Percentiles rank a stretch among this genome's conserved stretches.
Evolutionary conservation across 2,113 vertebrate species (phyloP).

Genomic region (Tenrec ecaudatus): DNA sequence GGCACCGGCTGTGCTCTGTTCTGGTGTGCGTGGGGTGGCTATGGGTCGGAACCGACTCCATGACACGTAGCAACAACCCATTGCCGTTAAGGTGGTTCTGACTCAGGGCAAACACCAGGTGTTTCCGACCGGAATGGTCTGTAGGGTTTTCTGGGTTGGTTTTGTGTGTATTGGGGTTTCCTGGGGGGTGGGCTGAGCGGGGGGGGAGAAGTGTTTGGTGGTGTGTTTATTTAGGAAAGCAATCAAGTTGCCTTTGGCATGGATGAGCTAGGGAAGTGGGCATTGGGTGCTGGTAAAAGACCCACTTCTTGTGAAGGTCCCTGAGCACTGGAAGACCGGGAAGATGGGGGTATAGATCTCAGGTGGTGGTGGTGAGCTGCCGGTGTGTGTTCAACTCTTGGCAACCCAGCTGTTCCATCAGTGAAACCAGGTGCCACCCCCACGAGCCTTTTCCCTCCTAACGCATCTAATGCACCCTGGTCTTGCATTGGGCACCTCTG

Average conservation of each 20-base stretch:
- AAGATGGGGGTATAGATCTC: constrained; percentile 7
- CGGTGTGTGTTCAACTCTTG: not conserved
- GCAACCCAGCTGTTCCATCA: not conserved
- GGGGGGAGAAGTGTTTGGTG: too few species aligned
- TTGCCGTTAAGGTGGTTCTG: too few species aligned
- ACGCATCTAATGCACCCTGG: constrained; percentile 46
- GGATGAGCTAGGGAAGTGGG: not conserved
- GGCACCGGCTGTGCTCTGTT: too few species aligned
- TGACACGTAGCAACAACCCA: too few species aligned
- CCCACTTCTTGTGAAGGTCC: not conserved
- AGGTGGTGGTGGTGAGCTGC: not conserved
- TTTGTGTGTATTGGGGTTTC: too few species aligned
- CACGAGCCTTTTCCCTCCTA: not conserved
- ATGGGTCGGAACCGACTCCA: too few species aligned
- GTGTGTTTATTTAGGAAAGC: constrained; percentile 47
- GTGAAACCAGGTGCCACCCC: not conserved
- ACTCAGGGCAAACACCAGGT: too few species aligned
- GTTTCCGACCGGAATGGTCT: too few species aligned
- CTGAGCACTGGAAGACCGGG: not conserved
- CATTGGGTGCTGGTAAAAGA: not conserved
- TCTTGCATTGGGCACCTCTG: not conserved
- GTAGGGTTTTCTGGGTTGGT: too few species aligned
- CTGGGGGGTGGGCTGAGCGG: too few species aligned
- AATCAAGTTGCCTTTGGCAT: constrained; percentile 33
- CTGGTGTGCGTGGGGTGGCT: too few species aligned